Conservation (phyloP, 2,113 vertebrate genomes). For the Thamnaconus septentrionalis region DNA sequence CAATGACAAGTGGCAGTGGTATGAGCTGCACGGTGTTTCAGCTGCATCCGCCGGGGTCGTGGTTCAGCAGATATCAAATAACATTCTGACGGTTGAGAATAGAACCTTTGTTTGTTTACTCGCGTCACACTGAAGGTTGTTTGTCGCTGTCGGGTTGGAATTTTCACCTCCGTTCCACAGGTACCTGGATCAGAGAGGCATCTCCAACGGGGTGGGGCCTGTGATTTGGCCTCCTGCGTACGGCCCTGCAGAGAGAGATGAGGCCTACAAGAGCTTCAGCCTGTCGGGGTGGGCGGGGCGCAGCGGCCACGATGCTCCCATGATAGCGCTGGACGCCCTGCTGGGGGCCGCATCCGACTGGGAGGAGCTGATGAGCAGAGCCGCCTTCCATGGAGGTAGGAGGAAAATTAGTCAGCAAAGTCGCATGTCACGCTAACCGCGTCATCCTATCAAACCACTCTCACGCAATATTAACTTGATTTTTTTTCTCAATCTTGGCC, state of each 20-base stretch:
- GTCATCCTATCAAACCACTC: no score
- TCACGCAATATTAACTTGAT: no score
- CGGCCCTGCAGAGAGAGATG: slow-evolving; percentile 75
- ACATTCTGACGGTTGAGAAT: background rate
- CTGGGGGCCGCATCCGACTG: slow-evolving; percentile 73
- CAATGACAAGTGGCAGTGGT: slow-evolving; percentile 80
- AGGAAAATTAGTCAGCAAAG: background rate
- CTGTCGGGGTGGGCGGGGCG: slow-evolving; percentile 80
- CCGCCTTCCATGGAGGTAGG: slow-evolving; percentile 81
- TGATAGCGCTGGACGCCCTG: slow-evolving; percentile 83
- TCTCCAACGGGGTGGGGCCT: slow-evolving; percentile 71
- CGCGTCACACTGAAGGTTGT: background rate
- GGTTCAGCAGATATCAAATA: background rate
- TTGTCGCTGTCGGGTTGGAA: background rate
- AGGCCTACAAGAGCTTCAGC: slow-evolving; percentile 76
- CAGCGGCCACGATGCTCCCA: slow-evolving; percentile 84
- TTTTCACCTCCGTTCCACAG: slow-evolving; percentile 49
- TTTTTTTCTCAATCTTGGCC: no score
- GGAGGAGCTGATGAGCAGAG: slow-evolving; percentile 79
- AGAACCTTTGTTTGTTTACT: slow-evolving; percentile 4
- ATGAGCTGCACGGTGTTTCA: slow-evolving; percentile 22
- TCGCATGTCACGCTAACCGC: no score
- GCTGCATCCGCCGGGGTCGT: slow-evolving; percentile 6
- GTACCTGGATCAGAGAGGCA: slow-evolving; percentile 77
- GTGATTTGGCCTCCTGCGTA: slow-evolving; percentile 62